Base-by-base conservation (phyloP, 2,113 vertebrate genomes). In the Mirounga angustirostris region DNA sequence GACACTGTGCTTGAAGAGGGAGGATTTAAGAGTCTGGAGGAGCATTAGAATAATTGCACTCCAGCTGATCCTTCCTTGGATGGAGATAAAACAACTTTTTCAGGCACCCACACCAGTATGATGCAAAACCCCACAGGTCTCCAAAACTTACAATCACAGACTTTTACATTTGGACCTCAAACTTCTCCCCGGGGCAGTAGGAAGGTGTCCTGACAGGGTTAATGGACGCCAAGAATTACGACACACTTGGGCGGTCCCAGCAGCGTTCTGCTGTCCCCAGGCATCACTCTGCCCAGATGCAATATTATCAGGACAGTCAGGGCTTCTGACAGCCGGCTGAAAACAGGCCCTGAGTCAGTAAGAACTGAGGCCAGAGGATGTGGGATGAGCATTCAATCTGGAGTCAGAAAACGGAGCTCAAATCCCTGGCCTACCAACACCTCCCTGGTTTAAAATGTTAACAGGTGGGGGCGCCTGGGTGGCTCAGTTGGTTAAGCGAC, bases 21-120 rank as follows among this genome's bases (percentile, higher is more conserved):
- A 78, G 76, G 81, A 96, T 91, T 95, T 96, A 95, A 85, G 74
- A 91, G 84, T 88, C 85, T 95, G 65, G 88, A 94, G 65, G 91
- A 95, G 24, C 92, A 82, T 88, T 95, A 96, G 87, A 82, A 95
- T 97, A 96, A 81, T 0, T 56, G 54, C n/a, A 84, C 6, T 59
- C 79, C 28, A 56, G 65, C 56, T 79, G 78, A 96, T 91, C 50
- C 79, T 84, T 69, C 93, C 89, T 97, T 85, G 73, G 89, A 80
- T 83, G 81, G 78, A 52, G 92, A 95, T 87, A 76, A 95, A 97
- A 93, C 67, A 73, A 22, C 40, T 30, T 59, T 59, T 43, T 40
- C 76, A 73, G 88, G 87, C 87, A 81, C 65, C 83, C 46, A 52
- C 36, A 28, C 16, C 7, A 33, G 40, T 61, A 61, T 12, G 54